phyloP scores from a whole-genome alignment of 1,140 invertebrate genomes.

The Tenebrio molitor region DNA sequence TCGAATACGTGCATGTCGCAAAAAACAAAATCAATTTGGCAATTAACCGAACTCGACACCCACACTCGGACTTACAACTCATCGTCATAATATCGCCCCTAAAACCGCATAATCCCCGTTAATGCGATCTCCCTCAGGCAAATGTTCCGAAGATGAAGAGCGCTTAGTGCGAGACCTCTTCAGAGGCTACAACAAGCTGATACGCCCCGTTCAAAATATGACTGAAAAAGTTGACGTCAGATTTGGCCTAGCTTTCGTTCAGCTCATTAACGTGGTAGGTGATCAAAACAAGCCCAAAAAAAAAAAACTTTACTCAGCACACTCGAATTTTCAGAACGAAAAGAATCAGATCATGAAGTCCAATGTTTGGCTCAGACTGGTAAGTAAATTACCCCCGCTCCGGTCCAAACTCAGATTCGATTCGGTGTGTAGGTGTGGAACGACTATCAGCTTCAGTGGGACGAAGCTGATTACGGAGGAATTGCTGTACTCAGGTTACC shows the following conservation, averaged over 20 bases:
- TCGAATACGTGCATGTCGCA: no score
- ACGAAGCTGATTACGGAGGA: constrained; percentile 97
- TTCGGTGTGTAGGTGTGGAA: constrained; percentile 82
- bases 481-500: constrained; percentile 95
- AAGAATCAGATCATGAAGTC: constrained; percentile 99
- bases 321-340: constrained; percentile 86
- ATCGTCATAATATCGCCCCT: background rate
- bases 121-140: constrained; percentile 71
- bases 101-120: background rate
- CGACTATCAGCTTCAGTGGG: constrained; percentile 98
- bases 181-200: constrained; percentile 98
- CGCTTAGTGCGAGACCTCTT: constrained; percentile 96
- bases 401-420: background rate
- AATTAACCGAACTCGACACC: background rate
- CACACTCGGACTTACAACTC: background rate
- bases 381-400: constrained; percentile 66
- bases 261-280: constrained; percentile 99
- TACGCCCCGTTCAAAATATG: constrained; percentile 97
- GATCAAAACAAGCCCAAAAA: constrained; percentile 4
- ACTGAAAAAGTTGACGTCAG: constrained; percentile 96
- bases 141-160: constrained; percentile 95
- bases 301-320: background rate
- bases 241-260: constrained; percentile 97
- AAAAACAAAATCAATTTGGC: background rate
- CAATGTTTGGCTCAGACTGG: constrained; percentile 96